phyloP scores from a whole-genome alignment of 2,888 invertebrate species.

The Tholera decimalis region DNA sequence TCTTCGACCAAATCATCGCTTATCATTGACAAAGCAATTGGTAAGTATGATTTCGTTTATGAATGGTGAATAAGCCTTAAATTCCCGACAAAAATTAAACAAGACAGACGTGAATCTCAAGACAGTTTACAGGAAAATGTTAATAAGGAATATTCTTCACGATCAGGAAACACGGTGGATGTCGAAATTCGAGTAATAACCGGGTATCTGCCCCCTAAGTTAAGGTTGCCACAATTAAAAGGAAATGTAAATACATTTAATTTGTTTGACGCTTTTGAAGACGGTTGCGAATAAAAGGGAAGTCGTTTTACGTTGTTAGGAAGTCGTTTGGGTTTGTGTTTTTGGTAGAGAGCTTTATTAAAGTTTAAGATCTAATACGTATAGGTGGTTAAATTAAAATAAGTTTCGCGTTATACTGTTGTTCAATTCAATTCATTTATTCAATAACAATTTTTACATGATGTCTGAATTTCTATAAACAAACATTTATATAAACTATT shows the following conservation, averaged over 20 bases:
- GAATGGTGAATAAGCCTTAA: no score
- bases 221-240: conserved; percentile 34
- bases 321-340: conserved; percentile 22
- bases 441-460: no score
- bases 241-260: conserved; percentile 42
- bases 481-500: no score
- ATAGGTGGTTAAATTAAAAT: neutral
- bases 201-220: conserved; percentile 16
- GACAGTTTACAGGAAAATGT: conserved; percentile 30
- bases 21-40: no score
- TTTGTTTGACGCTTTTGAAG: conserved; percentile 37
- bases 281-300: conserved; percentile 9
- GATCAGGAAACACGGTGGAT: conserved; percentile 47
- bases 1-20: no score
- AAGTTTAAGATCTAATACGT: neutral
- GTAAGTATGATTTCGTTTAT: no score
- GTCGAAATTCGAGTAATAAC: conserved; percentile 50
- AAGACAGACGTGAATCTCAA: conserved; percentile 1
- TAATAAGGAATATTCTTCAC: conserved; percentile 28
- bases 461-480: no score
- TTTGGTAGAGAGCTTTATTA: conserved; percentile 6
- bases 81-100: neutral
- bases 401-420: neutral
- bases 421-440: no score
- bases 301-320: conserved; percentile 6